Conservation (phyloP, 2,113 vertebrate genomes). For the Mesoclemmys tuberculata region DNA sequence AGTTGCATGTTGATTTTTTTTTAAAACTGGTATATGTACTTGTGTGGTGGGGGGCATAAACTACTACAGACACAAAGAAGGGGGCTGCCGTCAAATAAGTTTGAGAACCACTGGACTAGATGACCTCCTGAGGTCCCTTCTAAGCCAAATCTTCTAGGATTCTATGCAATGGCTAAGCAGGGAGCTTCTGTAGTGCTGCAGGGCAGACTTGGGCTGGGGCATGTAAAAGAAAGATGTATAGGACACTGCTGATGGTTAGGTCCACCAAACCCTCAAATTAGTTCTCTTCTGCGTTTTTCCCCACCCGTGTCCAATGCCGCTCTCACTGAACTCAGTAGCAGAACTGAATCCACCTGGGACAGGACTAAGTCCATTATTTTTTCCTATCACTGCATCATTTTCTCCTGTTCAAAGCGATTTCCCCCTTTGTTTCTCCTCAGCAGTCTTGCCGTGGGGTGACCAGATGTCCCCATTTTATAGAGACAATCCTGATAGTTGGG, state of each 20-base stretch:
- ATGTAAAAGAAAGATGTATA: not conserved
- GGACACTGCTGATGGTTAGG: not conserved
- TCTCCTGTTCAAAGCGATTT: not conserved
- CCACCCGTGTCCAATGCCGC: not conserved
- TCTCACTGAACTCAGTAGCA: not conserved
- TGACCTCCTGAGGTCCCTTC: too few species aligned
- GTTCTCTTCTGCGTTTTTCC: not conserved
- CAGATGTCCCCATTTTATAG: too few species aligned
- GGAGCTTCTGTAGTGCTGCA: not conserved
- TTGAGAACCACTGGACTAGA: too few species aligned
- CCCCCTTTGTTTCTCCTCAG: not conserved
- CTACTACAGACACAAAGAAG: too few species aligned
- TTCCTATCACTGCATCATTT: not conserved
- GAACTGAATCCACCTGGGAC: not conserved
- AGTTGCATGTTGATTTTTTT: too few species aligned
- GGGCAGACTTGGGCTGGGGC: not conserved
- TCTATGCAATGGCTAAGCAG: not conserved
- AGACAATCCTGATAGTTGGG: too few species aligned
- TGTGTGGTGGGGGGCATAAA: too few species aligned
- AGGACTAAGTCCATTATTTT: not conserved
- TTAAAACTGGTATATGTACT: too few species aligned
- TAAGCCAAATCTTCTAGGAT: too few species aligned
- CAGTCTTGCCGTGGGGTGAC: not conserved
- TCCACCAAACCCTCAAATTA: not conserved
- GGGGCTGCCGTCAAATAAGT: too few species aligned